Base-by-base conservation (phyloP, 2,888 invertebrate species). In the Monochamus alternatus region DNA sequence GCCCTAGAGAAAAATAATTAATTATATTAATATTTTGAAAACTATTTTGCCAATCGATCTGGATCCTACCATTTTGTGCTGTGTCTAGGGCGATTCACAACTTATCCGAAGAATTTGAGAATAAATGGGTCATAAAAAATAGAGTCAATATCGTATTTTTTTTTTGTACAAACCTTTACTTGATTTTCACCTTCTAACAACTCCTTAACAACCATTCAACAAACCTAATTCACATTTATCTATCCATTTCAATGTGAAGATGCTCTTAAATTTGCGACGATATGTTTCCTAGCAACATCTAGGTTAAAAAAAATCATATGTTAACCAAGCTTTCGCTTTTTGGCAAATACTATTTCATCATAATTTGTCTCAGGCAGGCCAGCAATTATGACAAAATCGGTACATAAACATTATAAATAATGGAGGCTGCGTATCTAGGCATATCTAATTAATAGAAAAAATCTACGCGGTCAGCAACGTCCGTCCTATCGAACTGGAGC, bases 361-460 rank as follows among this genome's bases (percentile, higher is more conserved):
- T 47, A 47, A 47, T 47, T 47, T 10, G 10, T 47, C 12, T 47
- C 10, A 47, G 12, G 3, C 47, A 12, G 9, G 3, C 47, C 8
- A 47, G 10, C 47, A 47, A 47, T 47, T 47, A 47, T 47, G 47
- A 47, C 47, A 47, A 47, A 47, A 12, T 47, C 47, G 9, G 47
- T 47, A 47, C 4, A 2, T 38, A 38, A 38, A 38, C 38, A 38
- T 38, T 38, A 47, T 47, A 47, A 47, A 47, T 47, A 47, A 8
- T 47, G 3, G 47, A 47, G 9, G 3, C 3, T 3, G 9, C 8
- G 9, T 3, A 47, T 47, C 8, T 47, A 12, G 47, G 9, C 12
- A 47, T 22, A 22, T 12, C 47, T 47, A 58, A 58, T 58, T 58
- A 58, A 58, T 58, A 58, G 9, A 47, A 47, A 47, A 47, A 47